Base-by-base conservation (phyloP, 1,140 invertebrate genomes). In the Lordiphosa mommai region DNA sequence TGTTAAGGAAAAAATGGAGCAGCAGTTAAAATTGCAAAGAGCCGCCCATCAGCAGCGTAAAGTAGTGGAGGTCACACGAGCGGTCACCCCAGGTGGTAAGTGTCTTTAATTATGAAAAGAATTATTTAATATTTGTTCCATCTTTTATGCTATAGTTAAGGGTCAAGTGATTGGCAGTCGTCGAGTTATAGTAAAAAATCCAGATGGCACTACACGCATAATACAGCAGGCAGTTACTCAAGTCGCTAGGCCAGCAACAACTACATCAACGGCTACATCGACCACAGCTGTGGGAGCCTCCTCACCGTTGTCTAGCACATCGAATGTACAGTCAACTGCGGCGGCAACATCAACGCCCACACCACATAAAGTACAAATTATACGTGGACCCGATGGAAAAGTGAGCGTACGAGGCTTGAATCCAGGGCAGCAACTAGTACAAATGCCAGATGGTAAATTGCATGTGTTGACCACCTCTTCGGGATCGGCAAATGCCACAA, bases 391-490 rank as follows among this genome's bases (percentile, higher is more conserved):
- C 0, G 96, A 97, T 89, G 97, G 97, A 10, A 97, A 97, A 89
- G 90, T 98, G 0, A 96, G 97, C 88, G 96, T 98, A 2, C 92
- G 95, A 55, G 97, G 97, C 4, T 90, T 99, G 1, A 92, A 97
- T 88, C 95, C 96, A 38, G 96, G 97, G n/a, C 97, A 99, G 82
- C 96, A 98, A 73, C 90, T 98, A 16, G 93, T 98, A 14, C 95
- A 98, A 87, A 94, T 97, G 91, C 93, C 97, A 0, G 97, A 98
- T 90, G 97, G 97, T 0, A 96, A 97, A 89, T 89, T 98, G 23
- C 97, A 98, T 77, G 94, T 98, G 2, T 91, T 97, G 12, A 94
- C 93, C 30, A 92, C 92, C 12, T 82, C 89, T 46, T 55, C 60
- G 27, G 12, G 60, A n/a, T 61, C 76, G 12, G 48, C 61, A 4